These are phyloP conservation scores for Rhinoraja longicauda DNA, from an alignment of 2,797 vertebrate species.

Conservation along the genomic window DNA sequence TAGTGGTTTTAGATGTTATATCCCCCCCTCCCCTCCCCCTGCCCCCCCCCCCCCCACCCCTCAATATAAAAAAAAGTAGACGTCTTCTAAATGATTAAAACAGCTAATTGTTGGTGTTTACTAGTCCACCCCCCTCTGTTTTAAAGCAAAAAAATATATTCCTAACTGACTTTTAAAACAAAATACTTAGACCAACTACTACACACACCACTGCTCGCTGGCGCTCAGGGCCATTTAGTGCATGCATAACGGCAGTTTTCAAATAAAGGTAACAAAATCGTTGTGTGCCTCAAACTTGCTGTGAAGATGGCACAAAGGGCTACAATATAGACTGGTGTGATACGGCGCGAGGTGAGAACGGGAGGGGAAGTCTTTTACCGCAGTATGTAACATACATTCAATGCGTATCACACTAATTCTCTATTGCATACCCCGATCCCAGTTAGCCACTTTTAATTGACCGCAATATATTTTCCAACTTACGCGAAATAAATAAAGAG, in stretches of 20 bases:
- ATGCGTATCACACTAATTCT: neutral
- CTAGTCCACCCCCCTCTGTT: neutral
- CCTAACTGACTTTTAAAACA: neutral
- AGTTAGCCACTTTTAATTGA: neutral
- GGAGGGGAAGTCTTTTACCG: neutral
- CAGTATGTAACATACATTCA: neutral
- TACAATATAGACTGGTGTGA: neutral
- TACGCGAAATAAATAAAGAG: neutral
- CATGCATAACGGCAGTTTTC: neutral
- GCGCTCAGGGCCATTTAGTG: neutral
- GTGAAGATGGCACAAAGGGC: conserved; percentile 23
- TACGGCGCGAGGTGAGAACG: conserved; percentile 5
- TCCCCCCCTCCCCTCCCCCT: neutral
- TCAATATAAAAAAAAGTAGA: conserved; percentile 6
- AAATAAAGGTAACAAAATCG: neutral
- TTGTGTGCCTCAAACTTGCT: neutral
- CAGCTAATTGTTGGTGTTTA: conserved; percentile 25
- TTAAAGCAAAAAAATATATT: neutral
- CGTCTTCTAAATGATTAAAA: neutral
- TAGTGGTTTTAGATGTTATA: conserved; percentile 15
- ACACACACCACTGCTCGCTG: neutral
- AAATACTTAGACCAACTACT: neutral
- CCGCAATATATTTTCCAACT: neutral
- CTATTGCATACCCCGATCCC: neutral
- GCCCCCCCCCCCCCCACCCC: neutral